Evolutionary conservation across 1,140 invertebrate species (phyloP), one percentile per base, ranked within the genome.

Genomic region (Drosophila jambulina): DNA sequence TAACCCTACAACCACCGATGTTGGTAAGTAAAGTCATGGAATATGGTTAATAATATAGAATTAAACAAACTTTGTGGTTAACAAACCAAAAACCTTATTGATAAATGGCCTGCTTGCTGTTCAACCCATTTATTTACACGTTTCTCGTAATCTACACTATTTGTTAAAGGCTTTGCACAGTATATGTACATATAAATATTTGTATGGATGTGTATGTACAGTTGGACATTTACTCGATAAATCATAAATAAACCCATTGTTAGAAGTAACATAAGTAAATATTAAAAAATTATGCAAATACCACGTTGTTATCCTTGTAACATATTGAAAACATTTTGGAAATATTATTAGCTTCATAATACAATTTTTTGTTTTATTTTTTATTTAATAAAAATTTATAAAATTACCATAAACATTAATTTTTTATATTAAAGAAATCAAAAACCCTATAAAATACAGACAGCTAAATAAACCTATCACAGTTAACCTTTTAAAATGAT

Each of bases 121-220:
- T 36, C 27, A 23, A 23, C 29, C 17, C 29, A 40, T 25, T 60
- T 60, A 21, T 32, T 59, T 60, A 59, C 21, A 25, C 34, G 19
- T 57, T 25, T 25, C 2, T 45, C n/a, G 56, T 62, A 61, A 65
- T 62, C 63, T 27, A 27, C 38, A 61, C 57, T 65, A 65, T 62
- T 61, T 34, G 32, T 34, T 34, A 13, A 34, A 34, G 32, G 12
- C 32, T 34, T 34, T 23, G 29, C 56, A 65, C 57, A 62, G 21
- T 54, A 53, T 12, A 34, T 13, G 5, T 40, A 27, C 51, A 51
- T 13, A 7, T 51, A 51, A 13, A 32, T 51, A 34, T 34, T 15
- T 53, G 27, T 34, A 12, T 51, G 27, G 19, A 10, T 49, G 25
- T 19, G 17, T 49, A 5, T 27, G 15, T 27, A 8, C 25, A 42